phyloP scores from a whole-genome alignment of 2,797 vertebrate species.

The Hemibagrus guttatus region DNA sequence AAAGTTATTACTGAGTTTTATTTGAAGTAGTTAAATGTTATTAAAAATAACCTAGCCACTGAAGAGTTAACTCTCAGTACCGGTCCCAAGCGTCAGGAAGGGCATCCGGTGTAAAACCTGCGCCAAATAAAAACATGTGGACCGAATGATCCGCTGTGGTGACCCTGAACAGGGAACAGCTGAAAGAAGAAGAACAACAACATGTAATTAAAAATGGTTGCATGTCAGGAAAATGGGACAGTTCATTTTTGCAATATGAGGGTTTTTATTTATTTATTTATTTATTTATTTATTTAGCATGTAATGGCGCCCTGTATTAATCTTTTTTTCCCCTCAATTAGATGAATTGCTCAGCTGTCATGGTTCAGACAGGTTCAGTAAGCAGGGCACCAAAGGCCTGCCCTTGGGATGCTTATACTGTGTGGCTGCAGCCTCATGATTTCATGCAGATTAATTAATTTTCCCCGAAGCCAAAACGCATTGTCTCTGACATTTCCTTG shows the following conservation, averaged over 20 bases:
- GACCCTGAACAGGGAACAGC: too few relatives aligned
- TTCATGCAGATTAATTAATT: constrained; percentile 26
- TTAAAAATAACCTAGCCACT: not conserved
- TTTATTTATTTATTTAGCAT: too few relatives aligned
- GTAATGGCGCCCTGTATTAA: not conserved
- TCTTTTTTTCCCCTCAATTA: not conserved
- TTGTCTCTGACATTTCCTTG: not conserved
- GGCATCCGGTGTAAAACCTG: too few relatives aligned
- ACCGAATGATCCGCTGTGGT: too few relatives aligned
- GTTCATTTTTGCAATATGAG: too few relatives aligned
- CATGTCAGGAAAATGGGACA: not conserved
- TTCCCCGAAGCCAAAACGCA: not conserved
- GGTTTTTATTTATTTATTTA: too few relatives aligned
- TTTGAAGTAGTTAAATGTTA: not conserved
- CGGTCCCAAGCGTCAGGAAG: too few relatives aligned
- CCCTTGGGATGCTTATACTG: not conserved
- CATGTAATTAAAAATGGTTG: not conserved
- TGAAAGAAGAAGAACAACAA: too few relatives aligned
- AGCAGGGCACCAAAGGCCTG: not conserved
- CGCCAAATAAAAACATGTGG: too few relatives aligned
- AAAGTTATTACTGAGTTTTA: not conserved
- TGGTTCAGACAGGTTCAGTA: constrained; percentile 18
- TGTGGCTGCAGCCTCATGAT: not conserved
- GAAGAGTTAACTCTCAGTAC: too few relatives aligned
- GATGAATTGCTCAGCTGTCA: constrained; percentile 5